A percentile compares a stretch with the other conserved stretches of the same genome.
Conservation (phyloP, 1,140 invertebrate species). For the Protaetia brevitarsis region DNA sequence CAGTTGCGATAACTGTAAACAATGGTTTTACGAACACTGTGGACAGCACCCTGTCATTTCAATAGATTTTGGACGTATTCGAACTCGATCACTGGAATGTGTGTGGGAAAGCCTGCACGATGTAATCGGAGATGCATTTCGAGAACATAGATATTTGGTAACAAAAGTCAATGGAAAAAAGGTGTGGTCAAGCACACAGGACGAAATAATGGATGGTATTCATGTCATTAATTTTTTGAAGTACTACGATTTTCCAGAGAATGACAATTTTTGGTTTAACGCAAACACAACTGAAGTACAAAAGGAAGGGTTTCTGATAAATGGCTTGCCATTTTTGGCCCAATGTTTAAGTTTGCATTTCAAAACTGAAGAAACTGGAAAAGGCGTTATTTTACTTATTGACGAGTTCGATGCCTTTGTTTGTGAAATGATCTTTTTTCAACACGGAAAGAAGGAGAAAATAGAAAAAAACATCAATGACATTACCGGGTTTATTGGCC, state of each 20-base stretch:
- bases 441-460: conserved; percentile 21
- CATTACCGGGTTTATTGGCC: conserved; percentile 23
- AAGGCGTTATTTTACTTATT: conserved; percentile 26
- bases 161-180: background rate
- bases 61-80: conserved; percentile 22
- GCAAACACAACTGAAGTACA: conserved; percentile 21
- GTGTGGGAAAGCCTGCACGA: conserved; percentile 19
- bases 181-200: too few species aligned
- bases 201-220: too few species aligned
- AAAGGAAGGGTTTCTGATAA: conserved; percentile 3
- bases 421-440: conserved; percentile 25
- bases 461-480: conserved; percentile 20
- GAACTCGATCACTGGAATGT: conserved; percentile 7
- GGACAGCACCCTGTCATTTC: conserved; percentile 24
- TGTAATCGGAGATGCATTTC: conserved; percentile 19
- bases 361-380: conserved; percentile 26
- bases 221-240: too few species aligned
- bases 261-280: conserved; percentile 21
- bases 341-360: too few species aligned
- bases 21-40: conserved; percentile 22
- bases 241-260: conserved; percentile 18
- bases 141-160: conserved; percentile 14
- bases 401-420: conserved; percentile 24
- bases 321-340: conserved; percentile 19
- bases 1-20: conserved; percentile 24